Evolutionary conservation across 2,888 invertebrate species (phyloP), one percentile per base, ranked within the genome.

Genomic region (Acanthopleura granulata): DNA sequence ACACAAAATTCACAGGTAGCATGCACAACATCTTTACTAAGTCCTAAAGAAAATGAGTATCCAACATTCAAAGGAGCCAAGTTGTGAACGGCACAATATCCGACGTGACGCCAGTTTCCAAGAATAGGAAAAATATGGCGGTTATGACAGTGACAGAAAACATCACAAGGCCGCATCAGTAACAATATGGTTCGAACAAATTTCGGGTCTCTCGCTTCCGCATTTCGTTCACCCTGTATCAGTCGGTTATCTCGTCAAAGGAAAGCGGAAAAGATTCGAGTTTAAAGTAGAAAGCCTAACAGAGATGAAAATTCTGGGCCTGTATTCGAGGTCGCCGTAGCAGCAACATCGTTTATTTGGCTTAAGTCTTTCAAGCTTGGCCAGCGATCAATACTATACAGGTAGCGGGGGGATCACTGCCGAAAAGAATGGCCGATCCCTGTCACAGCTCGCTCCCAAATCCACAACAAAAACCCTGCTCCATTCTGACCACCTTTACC

Each of bases 401-500:
- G 40, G 49, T 25, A 22, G 61, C 18, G 62, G 61, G 62, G 57
- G 30, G 30, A 15, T 16, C n/a, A 16, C 40, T 16, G 22, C 61
- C n/a, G 30, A 62, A 75, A 74, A 79, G 78, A 78, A 80, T 81
- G 80, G 80, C 82, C 82, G 79, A 82, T 80, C 79, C 80, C 80
- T 80, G 77, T 79, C 78, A 72, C 57, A 18, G 57, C 57, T 57
- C 57, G 40, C 40, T 40, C 40, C 40, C 3, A 40, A 40, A 40
- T 40, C 40, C 87, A 87, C 86, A 86, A 84, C 83, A 81, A 83
- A 82, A 78, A 80, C 74, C 74, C 75, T 50, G 1, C 40, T 40
- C 40, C 40, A 9, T 40, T 40, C 9, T 40, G 9, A 40, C 4
- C 40, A 40, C 9, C 40, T 3, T 40, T 6, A 40, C 40, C 40